Percentiles rank a stretch among this genome's conserved stretches.
Conservation (phyloP, 2,797 vertebrate species). For the Corythornis leucogaster region DNA sequence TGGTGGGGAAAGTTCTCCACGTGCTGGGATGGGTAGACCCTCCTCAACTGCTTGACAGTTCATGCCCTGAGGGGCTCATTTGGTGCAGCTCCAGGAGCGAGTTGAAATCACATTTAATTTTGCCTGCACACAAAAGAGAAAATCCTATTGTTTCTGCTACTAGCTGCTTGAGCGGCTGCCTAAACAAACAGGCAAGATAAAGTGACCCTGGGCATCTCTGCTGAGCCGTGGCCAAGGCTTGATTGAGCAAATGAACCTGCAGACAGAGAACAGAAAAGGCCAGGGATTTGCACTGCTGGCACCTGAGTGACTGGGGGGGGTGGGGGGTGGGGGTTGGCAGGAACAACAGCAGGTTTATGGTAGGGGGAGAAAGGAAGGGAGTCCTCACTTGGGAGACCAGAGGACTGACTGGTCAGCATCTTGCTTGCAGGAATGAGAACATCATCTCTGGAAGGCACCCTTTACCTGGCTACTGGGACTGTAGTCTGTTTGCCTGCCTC, state of each 20-base stretch:
- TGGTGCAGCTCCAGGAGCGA: conserved; percentile 31
- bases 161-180: conserved; percentile 44
- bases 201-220: conserved; percentile 28
- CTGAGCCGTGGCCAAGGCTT: conserved; percentile 12
- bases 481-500: background rate
- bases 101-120: conserved; percentile 53
- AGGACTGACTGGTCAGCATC: background rate
- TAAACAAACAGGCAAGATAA: conserved; percentile 50
- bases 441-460: background rate
- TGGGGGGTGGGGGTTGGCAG: background rate
- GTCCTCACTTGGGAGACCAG: background rate
- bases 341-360: background rate
- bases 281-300: background rate
- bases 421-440: background rate
- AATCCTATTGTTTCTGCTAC: conserved; percentile 28
- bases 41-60: background rate
- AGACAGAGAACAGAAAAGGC: conserved; percentile 13
- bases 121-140: background rate
- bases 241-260: conserved; percentile 17
- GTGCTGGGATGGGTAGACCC: background rate
- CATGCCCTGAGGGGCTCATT: conserved; percentile 3
- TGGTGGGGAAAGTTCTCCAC: background rate
- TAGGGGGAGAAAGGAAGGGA: background rate
- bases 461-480: background rate
- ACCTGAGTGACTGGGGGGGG: too few species aligned